Evolutionary conservation across 2,797 vertebrate genomes (phyloP), one percentile per base, ranked within the genome.

Genomic region (Sardinella longiceps): DNA sequence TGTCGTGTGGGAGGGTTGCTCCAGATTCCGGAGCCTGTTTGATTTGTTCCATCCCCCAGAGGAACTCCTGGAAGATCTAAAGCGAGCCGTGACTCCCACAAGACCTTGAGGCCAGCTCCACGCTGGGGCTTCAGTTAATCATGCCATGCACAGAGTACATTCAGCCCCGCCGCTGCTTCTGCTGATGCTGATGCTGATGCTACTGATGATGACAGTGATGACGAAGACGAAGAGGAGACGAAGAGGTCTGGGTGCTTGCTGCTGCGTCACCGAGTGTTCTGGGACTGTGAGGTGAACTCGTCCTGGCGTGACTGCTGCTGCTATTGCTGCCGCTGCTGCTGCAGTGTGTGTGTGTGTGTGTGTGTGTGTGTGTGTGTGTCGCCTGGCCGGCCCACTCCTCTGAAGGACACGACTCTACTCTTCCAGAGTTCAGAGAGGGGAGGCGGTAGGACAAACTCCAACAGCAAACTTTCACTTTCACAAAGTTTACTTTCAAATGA

Each of bases 221-320:
- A 70, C 1, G 63, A 70, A 4, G 63, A 74, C 4, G 63, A 66
- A 3, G 63, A 58, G 6, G 53, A 58, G 53, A 23, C 7, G 53
- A 23, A 58, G 63, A 30, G 63, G 66, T 37, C 66, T 39, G 66
- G 33, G 23, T 20, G 66, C 10, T 20, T 20, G 66, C 10, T 20
- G 15, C 66, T 74, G 66, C 66, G 66, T 74, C 66, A 74, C 66
- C 23, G 33, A 9, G 66, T 39, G 66, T 33, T 39, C 66, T 39
- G 66, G 66, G 66, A 74, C 66, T 74, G 66, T 12, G 33, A 74
- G 66, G 66, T 74, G 66, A 74, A 74, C 48, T 15, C 12, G n/a
- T 25, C 56, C n/a, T 1, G 7, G n/a, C 6, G 56, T 25, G n/a
- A 25, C 56, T 74, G 30, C 66, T n/a, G 2, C 20, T 60, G 56